phyloP scores from a whole-genome alignment of 2,888 invertebrate genomes.

The Agonopterix subpropinquella region DNA sequence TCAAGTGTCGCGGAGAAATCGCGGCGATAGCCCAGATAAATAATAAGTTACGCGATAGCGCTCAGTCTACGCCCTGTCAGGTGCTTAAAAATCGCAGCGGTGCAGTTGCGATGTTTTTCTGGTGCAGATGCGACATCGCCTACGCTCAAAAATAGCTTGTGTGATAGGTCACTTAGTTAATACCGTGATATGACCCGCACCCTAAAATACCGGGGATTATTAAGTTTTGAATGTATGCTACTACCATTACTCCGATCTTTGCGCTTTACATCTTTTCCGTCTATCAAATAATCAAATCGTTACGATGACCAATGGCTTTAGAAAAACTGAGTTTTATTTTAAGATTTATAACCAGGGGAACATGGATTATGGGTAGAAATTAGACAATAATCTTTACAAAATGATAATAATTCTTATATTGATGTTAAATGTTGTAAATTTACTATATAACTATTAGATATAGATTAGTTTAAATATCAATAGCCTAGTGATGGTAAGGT shows the following conservation, averaged over 20 bases:
- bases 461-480: constrained; percentile 4
- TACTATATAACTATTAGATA: constrained; percentile 12
- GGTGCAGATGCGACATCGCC: too few relatives aligned
- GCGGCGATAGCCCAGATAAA: too few relatives aligned
- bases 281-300: background rate
- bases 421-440: constrained; percentile 50
- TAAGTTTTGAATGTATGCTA: too few relatives aligned
- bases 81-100: too few relatives aligned
- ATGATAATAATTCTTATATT: constrained; percentile 23
- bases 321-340: background rate
- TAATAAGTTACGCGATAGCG: too few relatives aligned
- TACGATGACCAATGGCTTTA: constrained; percentile 10
- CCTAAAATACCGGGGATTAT: too few relatives aligned
- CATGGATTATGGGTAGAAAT: constrained; percentile 24
- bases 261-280: constrained; percentile 3
- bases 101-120: too few relatives aligned
- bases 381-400: constrained; percentile 48
- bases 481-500: constrained; percentile 3
- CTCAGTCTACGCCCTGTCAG: too few relatives aligned
- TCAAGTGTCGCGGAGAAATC: too few relatives aligned
- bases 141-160: too few relatives aligned
- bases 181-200: too few relatives aligned
- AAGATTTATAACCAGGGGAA: constrained; percentile 10
- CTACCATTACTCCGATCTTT: background rate
- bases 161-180: too few relatives aligned